These are phyloP conservation scores for Stenoptilia bipunctidactyla DNA, from an alignment of 2,888 invertebrate genomes.

Conservation along the genomic window DNA sequence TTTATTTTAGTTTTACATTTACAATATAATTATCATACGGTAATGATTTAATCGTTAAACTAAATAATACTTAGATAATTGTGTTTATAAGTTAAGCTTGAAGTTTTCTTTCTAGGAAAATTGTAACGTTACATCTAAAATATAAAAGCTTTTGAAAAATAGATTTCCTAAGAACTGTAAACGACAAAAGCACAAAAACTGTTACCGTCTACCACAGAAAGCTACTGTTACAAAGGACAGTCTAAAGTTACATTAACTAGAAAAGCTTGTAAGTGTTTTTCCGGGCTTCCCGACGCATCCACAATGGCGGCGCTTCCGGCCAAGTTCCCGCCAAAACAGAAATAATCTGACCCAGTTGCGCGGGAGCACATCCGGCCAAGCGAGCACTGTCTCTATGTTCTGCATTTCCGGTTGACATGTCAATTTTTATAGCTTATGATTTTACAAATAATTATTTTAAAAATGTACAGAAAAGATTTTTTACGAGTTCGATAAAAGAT, in stretches of 20 bases:
- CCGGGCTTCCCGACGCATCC: conserved; percentile 63
- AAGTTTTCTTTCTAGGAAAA: no score
- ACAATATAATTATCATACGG: no score
- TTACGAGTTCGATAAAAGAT: background rate
- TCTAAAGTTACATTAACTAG: conserved; percentile 63
- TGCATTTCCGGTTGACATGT: conserved; percentile 67
- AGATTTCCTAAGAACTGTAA: no score
- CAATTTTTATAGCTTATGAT: conserved; percentile 62
- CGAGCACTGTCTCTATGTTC: conserved; percentile 42
- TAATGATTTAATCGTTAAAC: no score
- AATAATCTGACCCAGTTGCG: conserved; percentile 68
- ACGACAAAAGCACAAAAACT: no score
- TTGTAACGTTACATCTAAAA: no score
- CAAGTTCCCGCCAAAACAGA: conserved; percentile 70
- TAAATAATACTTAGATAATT: no score
- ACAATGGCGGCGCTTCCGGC: conserved; percentile 68
- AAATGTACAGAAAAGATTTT: background rate
- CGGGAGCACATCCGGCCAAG: conserved; percentile 53
- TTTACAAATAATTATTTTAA: conserved; percentile 22
- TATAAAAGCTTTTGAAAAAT: conserved; percentile 38
- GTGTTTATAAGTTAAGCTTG: no score
- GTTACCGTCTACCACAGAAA: conserved; percentile 7
- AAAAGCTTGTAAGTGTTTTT: conserved; percentile 49
- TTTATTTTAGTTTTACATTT: no score
- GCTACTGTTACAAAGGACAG: conserved; percentile 30